Evolutionary conservation across 2,113 vertebrate genomes (phyloP), one percentile per base, ranked within the genome.

Genomic region (Ahaetulla prasina): DNA sequence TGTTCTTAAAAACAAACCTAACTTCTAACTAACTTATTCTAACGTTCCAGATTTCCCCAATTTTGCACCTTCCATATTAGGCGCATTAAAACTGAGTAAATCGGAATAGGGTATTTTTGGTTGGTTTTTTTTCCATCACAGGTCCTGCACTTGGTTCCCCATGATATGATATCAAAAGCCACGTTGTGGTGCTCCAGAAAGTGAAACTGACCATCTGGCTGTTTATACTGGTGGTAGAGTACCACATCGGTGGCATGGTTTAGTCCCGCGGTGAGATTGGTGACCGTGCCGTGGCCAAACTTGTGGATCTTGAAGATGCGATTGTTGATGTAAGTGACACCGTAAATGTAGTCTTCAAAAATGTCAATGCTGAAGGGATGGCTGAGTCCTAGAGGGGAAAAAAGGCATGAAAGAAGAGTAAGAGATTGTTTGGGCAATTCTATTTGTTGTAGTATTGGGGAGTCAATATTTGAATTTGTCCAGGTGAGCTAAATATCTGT

Each of bases 331-430:
- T 99, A 99, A n/a, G 99, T 99, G 96, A 99, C 99, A 0, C 99
- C 99, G 0, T 99, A 99, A 95, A 99, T 99, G 96, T 99, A 99
- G 95, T 99, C 99, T 96, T 99, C 99, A 85, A 99, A 99, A 95
- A 99, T 98, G 88, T 99, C 99, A 0, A 99, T 99, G 97, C 99
- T 99, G 97, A 99, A 99, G 0, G 99, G 99, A 93, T 99, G 98
- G 93, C 98, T 98, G 11, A 99, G 97, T 74, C 99, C 99, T 99
- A 95, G 8, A 63, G 27, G 16, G 27, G 16, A 87, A 49, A 6
- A 12, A 60, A 2, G 35, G 54, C 6, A 27, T 39, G 16, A 20
- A 86, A 88, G 23, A 45, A 16, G n/a, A 22, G n/a, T 92, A 30
- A 90, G 63, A 52, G 52, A 20, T 49, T 0, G 0, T n/a, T 27